Evolutionary conservation across 2,113 vertebrate genomes (phyloP), one percentile per base, ranked within the genome.

Genomic region (Orientallactaga bullata): DNA sequence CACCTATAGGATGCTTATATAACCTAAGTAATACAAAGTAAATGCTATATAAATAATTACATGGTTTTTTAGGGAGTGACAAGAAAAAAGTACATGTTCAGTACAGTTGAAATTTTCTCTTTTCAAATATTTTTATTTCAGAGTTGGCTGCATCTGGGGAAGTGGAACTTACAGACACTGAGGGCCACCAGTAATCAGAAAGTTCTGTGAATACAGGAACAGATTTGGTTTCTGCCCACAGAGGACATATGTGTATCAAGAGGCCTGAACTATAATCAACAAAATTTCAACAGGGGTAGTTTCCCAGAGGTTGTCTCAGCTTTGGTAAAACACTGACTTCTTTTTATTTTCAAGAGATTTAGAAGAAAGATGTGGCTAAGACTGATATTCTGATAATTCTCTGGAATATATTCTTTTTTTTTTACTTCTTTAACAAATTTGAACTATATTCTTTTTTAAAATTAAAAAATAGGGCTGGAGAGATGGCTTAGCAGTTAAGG

Each of bases 281-380:
- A 13, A 1, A 68, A 21, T 73, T 84, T 89, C 37, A 81, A 82
- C 63, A 79, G 65, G n/a, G 21, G 66, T 58, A 82, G 77, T 28
- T 66, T 80, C 82, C 83, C 32, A 93, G 72, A 91, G 39, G n/a
- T 5, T 90, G 85, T 69, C 61, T 79, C 30, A 91, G 2, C 47
- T 80, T 76, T 63, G 78, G 61, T 37, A 85, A 88, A 78, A 76
- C 10, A 83, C 63, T 17, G 47, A 60, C 6, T 60, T 37, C 21
- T 30, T 28, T 91, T 89, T 79, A 35, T 58, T 39, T 91, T 89
- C 69, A 16, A 58, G 26, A 77, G 37, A 86, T 28, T 83, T 60
- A 73, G 94, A 95, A 73, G 26, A 86, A 2, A 61, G 26, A 39
- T 42, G 23, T 6, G 60, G 16, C 21, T 30, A 73, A 39, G 71